Conservation (phyloP, 2,797 vertebrate genomes). For the Parambassis ranga region DNA sequence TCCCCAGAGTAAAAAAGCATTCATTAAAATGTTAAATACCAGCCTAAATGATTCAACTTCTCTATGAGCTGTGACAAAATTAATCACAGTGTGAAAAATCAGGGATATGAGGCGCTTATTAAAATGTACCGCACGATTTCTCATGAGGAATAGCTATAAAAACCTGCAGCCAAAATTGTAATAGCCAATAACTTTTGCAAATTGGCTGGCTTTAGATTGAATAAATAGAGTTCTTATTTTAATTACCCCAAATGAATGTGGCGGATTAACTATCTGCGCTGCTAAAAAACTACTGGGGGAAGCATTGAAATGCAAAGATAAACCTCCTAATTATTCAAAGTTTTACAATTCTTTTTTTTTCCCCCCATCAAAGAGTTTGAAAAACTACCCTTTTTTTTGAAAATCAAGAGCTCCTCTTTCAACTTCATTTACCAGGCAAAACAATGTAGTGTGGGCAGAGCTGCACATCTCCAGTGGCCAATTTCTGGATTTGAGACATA, state of each 20-base stretch:
- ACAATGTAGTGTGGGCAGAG: conserved; percentile 59
- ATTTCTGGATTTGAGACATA: conserved; percentile 69
- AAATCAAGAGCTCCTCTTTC: conserved; percentile 43
- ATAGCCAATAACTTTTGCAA: conserved; percentile 64
- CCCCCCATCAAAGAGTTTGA: conserved; percentile 51
- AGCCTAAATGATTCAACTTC: conserved; percentile 51
- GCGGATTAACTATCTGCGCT: conserved; percentile 65
- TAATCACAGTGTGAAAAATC: conserved; percentile 64
- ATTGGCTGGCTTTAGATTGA: conserved; percentile 61
- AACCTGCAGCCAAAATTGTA: conserved; percentile 56
- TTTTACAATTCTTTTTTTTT: conserved; percentile 32
- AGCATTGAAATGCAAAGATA: conserved; percentile 60
- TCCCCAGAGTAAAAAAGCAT: conserved; percentile 41
- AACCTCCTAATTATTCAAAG: conserved; percentile 56
- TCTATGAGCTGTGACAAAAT: conserved; percentile 60
- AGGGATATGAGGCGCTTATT: conserved; percentile 44
- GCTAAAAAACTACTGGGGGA: neutral
- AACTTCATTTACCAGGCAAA: conserved; percentile 48
- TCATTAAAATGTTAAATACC: conserved; percentile 62
- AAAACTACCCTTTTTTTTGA: conserved; percentile 9
- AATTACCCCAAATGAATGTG: conserved; percentile 65
- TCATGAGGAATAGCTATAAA: conserved; percentile 48
- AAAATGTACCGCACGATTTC: conserved; percentile 47
- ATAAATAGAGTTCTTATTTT: conserved; percentile 63
- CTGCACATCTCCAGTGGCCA: conserved; percentile 62